Evolutionary conservation across 2,113 vertebrate species (phyloP).

Genomic region (Dendropsophus ebraccatus): DNA sequence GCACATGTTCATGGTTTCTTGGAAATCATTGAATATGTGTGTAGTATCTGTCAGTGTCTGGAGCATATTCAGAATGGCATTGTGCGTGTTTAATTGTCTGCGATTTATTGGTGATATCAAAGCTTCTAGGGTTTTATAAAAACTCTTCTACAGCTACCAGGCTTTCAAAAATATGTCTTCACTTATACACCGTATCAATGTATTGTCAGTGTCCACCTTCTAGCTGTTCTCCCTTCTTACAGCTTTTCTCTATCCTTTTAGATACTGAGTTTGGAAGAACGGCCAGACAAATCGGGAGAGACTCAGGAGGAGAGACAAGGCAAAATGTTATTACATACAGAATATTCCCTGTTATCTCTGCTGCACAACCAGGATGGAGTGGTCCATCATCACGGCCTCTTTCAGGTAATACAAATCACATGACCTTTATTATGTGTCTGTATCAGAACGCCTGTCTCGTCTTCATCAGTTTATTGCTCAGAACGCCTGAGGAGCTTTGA

Average conservation of each 20-base stretch:
- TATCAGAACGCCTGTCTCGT: background rate
- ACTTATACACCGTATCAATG: background rate
- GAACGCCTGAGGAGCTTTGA: no score
- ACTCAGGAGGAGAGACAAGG: slow-evolving; percentile 97
- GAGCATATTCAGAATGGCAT: background rate
- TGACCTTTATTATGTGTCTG: background rate
- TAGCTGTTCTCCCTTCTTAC: background rate
- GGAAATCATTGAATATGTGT: background rate
- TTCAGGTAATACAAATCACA: slow-evolving; percentile 82
- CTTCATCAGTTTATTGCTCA: no score
- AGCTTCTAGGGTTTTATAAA: no score
- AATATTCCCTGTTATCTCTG: slow-evolving; percentile 94
- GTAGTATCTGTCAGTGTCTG: background rate
- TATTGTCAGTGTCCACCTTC: background rate
- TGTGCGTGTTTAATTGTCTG: no score
- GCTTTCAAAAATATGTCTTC: no score
- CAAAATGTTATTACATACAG: slow-evolving; percentile 97
- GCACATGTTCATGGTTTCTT: background rate
- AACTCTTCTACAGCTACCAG: no score
- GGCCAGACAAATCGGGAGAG: slow-evolving; percentile 85
- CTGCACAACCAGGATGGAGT: slow-evolving; percentile 96
- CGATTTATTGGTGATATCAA: no score
- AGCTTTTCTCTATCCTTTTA: slow-evolving; percentile 65
- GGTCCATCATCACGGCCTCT: slow-evolving; percentile 96
- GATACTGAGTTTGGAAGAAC: slow-evolving; percentile 97